Evolutionary conservation across 2,888 invertebrate genomes (phyloP).

Genomic region (Dryocosmus kuriphilus): DNA sequence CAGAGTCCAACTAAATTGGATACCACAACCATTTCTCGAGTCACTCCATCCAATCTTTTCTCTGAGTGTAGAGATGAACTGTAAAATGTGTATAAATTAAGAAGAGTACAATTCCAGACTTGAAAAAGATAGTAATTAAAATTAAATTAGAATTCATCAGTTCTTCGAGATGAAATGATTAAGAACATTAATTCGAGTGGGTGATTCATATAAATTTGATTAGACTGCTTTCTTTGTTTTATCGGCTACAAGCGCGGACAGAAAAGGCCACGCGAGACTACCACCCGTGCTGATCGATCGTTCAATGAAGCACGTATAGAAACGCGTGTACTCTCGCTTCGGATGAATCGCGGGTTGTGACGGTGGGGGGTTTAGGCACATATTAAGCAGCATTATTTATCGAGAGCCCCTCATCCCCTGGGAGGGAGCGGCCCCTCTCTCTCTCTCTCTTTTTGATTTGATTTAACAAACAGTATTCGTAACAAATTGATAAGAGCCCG

Average conservation of each 20-base stretch:
- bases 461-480: conserved; percentile 74
- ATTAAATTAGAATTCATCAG: no score
- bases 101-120: no score
- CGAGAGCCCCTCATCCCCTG: conserved; percentile 52
- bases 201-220: conserved; percentile 28
- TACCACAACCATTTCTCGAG: no score
- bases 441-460: conserved; percentile 70
- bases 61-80: no score
- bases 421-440: conserved; percentile 47
- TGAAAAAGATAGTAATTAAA: no score
- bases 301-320: conserved; percentile 65
- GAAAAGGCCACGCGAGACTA: conserved; percentile 38
- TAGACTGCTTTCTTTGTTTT: conserved; percentile 27
- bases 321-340: conserved; percentile 68
- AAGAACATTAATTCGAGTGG: conserved; percentile 7
- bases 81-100: no score
- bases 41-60: no score
- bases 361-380: conserved; percentile 62
- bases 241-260: conserved; percentile 36
- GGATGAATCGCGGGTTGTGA: conserved; percentile 45
- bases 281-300: conserved; percentile 66
- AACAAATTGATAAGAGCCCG: conserved; percentile 77
- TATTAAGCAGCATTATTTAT: conserved; percentile 76
- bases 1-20: no score
- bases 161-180: neutral